Evolutionary conservation across 2,113 vertebrate genomes (phyloP).

Genomic region (Oenanthe oenanthe): DNA sequence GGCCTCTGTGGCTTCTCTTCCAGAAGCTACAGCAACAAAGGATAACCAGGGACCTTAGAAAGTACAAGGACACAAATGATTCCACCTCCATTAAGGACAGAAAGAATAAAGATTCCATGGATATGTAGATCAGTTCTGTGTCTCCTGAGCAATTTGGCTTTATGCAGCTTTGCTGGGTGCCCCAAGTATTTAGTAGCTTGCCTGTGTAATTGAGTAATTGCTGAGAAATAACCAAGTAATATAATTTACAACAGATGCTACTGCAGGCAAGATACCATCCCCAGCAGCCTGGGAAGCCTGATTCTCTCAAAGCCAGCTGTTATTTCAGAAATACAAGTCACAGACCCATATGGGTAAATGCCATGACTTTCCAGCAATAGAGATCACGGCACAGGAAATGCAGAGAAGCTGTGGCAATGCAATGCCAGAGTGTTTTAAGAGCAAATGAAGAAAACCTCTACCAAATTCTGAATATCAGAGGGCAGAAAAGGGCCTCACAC

Average conservation of each 20-base stretch:
- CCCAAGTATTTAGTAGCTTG: not conserved
- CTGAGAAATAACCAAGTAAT: not conserved
- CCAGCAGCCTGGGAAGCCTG: not conserved
- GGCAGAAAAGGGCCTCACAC: not conserved
- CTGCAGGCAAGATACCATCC: not conserved
- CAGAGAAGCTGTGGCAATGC: not conserved
- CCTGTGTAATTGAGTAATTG: not conserved
- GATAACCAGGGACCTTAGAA: not conserved
- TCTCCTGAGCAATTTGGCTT: not conserved
- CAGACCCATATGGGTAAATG: not conserved
- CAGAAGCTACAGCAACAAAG: not conserved
- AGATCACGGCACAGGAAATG: not conserved
- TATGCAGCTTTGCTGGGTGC: not conserved
- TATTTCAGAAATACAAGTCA: not conserved
- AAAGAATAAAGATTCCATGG: not conserved
- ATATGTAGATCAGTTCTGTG: fast-evolving
- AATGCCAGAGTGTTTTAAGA: not conserved
- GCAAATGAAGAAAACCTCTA: not conserved
- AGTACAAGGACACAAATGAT: not conserved
- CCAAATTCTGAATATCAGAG: not conserved
- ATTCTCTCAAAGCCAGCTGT: not conserved
- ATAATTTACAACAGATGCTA: not conserved
- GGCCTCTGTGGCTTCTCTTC: not conserved
- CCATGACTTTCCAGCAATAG: not conserved
- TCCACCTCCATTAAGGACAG: not conserved